Evolutionary conservation across 2,888 invertebrate genomes (phyloP), one percentile per base, ranked within the genome.

Genomic region (Caenorhabditis sp.): DNA sequence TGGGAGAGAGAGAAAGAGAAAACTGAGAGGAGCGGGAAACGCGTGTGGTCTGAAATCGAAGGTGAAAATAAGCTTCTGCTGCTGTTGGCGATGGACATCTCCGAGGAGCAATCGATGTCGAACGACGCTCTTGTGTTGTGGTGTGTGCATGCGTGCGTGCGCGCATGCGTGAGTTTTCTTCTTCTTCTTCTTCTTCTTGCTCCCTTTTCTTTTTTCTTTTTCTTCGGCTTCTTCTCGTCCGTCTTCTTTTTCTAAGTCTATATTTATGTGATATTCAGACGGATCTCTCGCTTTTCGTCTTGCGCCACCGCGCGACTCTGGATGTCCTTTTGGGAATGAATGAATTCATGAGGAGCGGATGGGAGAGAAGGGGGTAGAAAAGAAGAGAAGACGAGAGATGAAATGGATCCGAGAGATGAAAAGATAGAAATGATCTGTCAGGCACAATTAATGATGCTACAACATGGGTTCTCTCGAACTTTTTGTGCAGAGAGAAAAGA

Each of bases 331-430:
- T 24, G 55, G 32, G 47, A 47, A 47, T 47, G 58, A 62, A 64
- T 72, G 71, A 64, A 62, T 55, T 72, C 71, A 64, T 72, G 71
- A 72, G 55, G 64, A 72, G 64, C 64, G 62, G 64, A 64, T 64
- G 60, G 51, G 35, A 22, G 53, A 13, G 13, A 13, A 35, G 44
- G 26, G 56, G 44, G 22, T 35, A 47, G 56, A 44, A 51, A 22
- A 51, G 22, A 24, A 28, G 44, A 32, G 9, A 8, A 32, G 28
- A 32, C 32, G 55, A 56, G 55, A 53, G 53, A 53, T 24, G 55
- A 28, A 24, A 35, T 0, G 56, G 37, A 60, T 47, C 47, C 47
- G 40, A 67, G n/a, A 32, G 28, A 28, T 13, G 20, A 50, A 50
- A 50, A 55, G 53, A 65, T 18, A 51, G 64, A 9, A 18, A 35